Evolutionary conservation across 1,140 invertebrate species (phyloP), one percentile per base, ranked within the genome.

Genomic region (Hestina assimilis): DNA sequence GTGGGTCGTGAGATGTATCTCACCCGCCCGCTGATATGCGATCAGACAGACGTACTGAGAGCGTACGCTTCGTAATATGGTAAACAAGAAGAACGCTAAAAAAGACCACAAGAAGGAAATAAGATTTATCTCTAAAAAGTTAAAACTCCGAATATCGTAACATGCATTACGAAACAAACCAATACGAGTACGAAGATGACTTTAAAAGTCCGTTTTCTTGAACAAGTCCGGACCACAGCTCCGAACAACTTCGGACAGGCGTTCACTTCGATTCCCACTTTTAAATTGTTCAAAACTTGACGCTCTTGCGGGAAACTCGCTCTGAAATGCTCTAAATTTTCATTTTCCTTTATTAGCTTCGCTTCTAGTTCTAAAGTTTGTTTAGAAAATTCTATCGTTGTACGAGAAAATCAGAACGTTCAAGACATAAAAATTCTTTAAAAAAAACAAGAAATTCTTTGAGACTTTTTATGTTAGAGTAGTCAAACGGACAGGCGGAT

Each of bases 251-350:
- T 68, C 55, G 59, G 64, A 63, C 54, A 65, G 59, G 50, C 62
- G 64, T 55, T 54, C 72, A 70, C 72, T 74, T 74, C 71, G 72
- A 69, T 73, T 72, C 47, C 62, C 59, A 77, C 71, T 78, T 75
- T 73, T 66, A 75, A 78, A 78, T 74, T 75, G 75, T 78, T 75
- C 26, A 41, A 55, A 57, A 68, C 58, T 64, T 51, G 38, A 57
- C 29, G 59, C 45, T 57, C 45, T 48, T 54, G 41, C 38, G 54
- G 26, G 26, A 24, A 57, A 57, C 45, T 57, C 12, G 35, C 23
- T 23, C 46, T 48, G 54, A 42, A 50, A 61, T 28, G 46, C 43
- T 61, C 48, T 63, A 63, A 50, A 63, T 63, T 59, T 63, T 62
- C 59, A 57, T 62, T 56, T 59, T 63, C 38, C 29, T 50, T 59